A percentile compares a stretch with the other conserved stretches of the same genome.
These are phyloP conservation scores for Cremastinae sp. DNA, from an alignment of 2,888 invertebrate genomes.

Conservation along the genomic window DNA sequence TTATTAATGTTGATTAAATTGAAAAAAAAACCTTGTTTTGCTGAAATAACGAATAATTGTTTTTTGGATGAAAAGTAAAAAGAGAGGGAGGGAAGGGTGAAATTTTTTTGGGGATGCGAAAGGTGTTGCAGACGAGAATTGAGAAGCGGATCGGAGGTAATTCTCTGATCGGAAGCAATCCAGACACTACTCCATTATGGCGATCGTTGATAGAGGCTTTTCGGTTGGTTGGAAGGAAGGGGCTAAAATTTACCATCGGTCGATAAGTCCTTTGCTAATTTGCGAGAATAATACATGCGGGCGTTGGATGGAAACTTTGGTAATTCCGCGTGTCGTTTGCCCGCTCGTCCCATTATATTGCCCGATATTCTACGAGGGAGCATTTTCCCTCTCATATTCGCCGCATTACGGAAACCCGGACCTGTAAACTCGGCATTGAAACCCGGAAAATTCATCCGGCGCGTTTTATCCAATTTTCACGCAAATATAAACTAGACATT, in stretches of 20 bases:
- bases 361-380: conserved; percentile 22
- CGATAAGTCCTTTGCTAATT: conserved; percentile 41
- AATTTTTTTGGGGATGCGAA: no score
- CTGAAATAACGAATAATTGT: no score
- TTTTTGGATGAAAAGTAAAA: no score
- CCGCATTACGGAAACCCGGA: not conserved
- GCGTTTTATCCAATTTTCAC: no score
- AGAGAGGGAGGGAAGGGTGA: no score
- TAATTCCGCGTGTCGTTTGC: conserved; percentile 23
- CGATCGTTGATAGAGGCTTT: conserved; percentile 30
- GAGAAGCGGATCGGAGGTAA: conserved; percentile 18
- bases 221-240: not conserved
- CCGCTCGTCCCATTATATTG: conserved; percentile 22
- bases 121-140: not conserved
- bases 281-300: conserved; percentile 41
- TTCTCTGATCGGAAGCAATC: conserved; percentile 42
- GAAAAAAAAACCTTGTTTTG: no score
- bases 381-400: not conserved
- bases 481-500: no score
- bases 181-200: conserved; percentile 43
- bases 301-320: conserved; percentile 30
- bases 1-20: no score
- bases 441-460: no score
- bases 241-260: conserved; percentile 16
- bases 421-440: no score